These are phyloP conservation scores for Luidia sarsii DNA, from an alignment of 53 echinoderm and acorn worm genomes.

Conservation along the genomic window DNA sequence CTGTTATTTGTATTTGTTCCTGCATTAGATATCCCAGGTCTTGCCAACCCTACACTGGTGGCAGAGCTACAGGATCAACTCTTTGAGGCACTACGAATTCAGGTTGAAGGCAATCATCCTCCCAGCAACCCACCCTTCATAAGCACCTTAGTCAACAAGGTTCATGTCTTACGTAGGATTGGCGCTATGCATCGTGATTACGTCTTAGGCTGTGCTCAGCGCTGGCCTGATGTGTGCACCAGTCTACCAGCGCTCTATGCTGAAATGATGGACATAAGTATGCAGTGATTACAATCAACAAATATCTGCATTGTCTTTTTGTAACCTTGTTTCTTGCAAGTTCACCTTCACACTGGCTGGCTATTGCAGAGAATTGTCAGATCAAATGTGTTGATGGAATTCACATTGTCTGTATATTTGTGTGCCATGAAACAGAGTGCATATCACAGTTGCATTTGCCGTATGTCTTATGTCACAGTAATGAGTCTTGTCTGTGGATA, in stretches of 20 bases:
- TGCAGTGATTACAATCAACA: conserved; percentile 44
- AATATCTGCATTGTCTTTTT: background rate
- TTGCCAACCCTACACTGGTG: conserved; percentile 82
- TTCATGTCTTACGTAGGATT: conserved; percentile 81
- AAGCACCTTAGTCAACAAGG: conserved; percentile 79
- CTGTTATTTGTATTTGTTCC: background rate
- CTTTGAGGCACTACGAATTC: conserved; percentile 88
- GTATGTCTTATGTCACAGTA: too few relatives aligned
- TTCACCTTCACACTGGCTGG: too few relatives aligned
- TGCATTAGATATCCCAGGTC: conserved; percentile 84
- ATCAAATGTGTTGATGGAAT: too few relatives aligned
- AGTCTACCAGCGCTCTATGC: conserved; percentile 94
- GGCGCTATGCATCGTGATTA: conserved; percentile 96
- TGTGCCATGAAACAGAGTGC: too few relatives aligned
- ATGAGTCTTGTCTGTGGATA: too few relatives aligned
- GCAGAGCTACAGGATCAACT: conserved; percentile 89
- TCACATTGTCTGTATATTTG: too few relatives aligned
- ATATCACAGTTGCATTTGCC: too few relatives aligned
- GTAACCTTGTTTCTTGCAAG: conserved; percentile 26
- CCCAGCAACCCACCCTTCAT: conserved; percentile 83
- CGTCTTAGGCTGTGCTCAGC: conserved; percentile 83
- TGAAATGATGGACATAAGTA: conserved; percentile 96
- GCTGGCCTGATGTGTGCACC: conserved; percentile 91
- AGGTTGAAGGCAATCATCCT: conserved; percentile 95
- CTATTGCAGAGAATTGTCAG: too few relatives aligned